Conservation (phyloP, 2,888 invertebrate species). For the Thysanoteuthis rhombus region DNA sequence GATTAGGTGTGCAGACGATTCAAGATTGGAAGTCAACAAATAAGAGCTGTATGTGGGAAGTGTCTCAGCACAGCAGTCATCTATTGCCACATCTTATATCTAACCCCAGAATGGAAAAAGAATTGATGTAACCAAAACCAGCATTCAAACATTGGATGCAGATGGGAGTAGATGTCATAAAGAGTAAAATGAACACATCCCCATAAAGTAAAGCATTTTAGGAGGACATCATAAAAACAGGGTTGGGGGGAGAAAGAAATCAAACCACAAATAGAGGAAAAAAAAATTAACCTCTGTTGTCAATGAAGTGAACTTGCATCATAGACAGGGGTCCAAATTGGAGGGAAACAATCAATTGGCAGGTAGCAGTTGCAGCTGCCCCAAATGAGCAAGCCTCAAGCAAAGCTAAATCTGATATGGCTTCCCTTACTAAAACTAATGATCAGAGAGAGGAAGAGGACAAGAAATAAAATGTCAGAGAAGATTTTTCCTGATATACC, state of each 20-base stretch:
- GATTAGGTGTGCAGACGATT: not conserved
- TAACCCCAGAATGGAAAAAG: not conserved
- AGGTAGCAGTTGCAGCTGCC: not conserved
- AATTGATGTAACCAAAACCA: not conserved
- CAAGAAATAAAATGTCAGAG: not conserved
- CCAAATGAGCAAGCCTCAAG: not conserved
- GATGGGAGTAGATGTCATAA: not conserved
- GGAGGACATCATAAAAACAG: not conserved
- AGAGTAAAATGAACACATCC: not conserved
- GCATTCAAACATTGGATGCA: not conserved
- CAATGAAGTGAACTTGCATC: not conserved
- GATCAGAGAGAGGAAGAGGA: not conserved
- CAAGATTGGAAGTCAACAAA: not conserved
- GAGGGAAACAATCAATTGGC: not conserved
- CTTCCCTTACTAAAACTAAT: not conserved
- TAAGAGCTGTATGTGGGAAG: not conserved
- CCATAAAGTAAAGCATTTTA: not conserved
- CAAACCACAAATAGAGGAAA: not conserved
- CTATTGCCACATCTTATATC: not conserved
- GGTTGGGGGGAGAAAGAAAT: not conserved
- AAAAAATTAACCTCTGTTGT: conserved; percentile 12
- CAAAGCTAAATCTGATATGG: not conserved
- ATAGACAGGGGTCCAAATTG: not conserved
- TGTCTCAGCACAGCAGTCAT: not conserved
- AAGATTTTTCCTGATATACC: not conserved